These are phyloP conservation scores for Cyprinodon brontotheroides DNA, from an alignment of 2,113 vertebrate species.

Conservation along the genomic window DNA sequence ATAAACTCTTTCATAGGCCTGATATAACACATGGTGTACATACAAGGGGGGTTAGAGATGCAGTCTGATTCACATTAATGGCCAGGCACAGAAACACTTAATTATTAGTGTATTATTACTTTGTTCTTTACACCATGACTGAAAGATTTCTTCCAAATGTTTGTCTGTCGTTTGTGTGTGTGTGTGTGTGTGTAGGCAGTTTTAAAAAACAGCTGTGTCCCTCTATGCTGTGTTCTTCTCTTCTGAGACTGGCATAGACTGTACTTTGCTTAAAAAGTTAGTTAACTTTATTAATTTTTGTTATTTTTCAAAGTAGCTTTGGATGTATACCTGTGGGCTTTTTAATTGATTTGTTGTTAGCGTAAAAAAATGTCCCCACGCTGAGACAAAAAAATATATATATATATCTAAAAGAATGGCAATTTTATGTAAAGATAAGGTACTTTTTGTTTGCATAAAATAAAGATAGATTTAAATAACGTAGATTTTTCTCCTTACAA, in stretches of 20 bases:
- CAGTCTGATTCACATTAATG: conserved; percentile 20
- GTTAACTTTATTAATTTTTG: too few species aligned
- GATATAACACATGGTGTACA: conserved; percentile 37
- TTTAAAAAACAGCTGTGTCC: too few species aligned
- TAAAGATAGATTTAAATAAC: neutral
- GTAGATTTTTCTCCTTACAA: neutral
- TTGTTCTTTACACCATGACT: neutral
- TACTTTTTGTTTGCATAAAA: neutral
- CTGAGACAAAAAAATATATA: too few species aligned
- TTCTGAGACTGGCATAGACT: too few species aligned
- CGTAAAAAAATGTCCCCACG: too few species aligned
- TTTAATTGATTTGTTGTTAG: too few species aligned
- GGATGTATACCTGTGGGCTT: too few species aligned
- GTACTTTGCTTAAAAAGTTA: too few species aligned
- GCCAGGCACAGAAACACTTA: conserved; percentile 1
- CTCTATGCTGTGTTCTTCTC: too few species aligned
- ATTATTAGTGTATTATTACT: neutral
- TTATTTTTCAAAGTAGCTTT: too few species aligned
- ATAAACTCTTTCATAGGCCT: conserved; percentile 52
- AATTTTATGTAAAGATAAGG: neutral
- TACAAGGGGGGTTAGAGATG: conserved; percentile 11
- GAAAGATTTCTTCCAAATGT: neutral
- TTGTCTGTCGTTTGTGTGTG: too few species aligned
- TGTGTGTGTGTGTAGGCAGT: too few species aligned
- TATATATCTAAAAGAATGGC: neutral